Conservation (phyloP, 2,888 invertebrate genomes). For the Monoplex corrugatus region DNA sequence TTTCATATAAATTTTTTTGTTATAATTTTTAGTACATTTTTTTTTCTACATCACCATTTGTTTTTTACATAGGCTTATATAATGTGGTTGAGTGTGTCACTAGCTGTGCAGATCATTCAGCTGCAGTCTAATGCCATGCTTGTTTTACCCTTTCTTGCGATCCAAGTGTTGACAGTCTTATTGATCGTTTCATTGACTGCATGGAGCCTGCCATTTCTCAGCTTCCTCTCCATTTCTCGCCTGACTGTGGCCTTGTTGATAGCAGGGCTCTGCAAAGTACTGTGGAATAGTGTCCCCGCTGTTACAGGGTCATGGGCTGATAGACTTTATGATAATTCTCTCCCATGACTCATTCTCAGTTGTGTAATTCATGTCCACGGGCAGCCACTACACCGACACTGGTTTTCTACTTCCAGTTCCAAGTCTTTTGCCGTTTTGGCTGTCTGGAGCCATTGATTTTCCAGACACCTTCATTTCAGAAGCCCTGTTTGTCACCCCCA, state of each 20-base stretch:
- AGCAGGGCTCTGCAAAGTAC: background rate
- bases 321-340: conserved; percentile 40
- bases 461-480: background rate
- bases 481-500: background rate
- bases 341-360: conserved; percentile 6
- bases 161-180: conserved; percentile 17
- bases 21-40: too few species aligned
- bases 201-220: background rate
- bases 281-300: background rate
- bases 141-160: background rate
- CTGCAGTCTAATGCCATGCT: background rate
- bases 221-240: background rate
- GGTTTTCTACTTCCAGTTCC: background rate
- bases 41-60: background rate
- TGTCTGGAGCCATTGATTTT: conserved; percentile 26
- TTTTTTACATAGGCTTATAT: too few species aligned
- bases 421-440: background rate
- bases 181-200: background rate
- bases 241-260: background rate
- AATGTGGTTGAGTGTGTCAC: too few species aligned
- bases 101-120: too few species aligned
- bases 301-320: conserved; percentile 17
- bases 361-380: background rate
- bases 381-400: background rate
- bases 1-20: too few species aligned